A percentile compares a stretch with the other conserved stretches of the same genome.
Evolutionary conservation across 2,888 invertebrate species (phyloP).

Genomic region (Conchocele bisecta): DNA sequence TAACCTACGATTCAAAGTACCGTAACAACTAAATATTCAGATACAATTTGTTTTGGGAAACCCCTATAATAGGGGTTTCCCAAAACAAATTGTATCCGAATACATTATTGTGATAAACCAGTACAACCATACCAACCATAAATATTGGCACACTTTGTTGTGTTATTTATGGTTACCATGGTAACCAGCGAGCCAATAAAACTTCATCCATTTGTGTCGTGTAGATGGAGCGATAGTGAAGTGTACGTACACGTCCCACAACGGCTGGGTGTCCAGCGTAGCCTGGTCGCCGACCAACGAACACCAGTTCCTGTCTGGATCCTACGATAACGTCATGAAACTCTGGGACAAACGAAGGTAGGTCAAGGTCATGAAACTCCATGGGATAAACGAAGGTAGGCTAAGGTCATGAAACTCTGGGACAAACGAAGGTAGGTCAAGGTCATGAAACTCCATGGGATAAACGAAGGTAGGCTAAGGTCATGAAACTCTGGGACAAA

Average conservation of each 20-base stretch:
- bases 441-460: background rate
- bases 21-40: too few species aligned
- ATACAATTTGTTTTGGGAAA: too few species aligned
- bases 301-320: conserved; percentile 94
- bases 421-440: conserved; percentile 91
- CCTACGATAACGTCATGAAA: conserved; percentile 95
- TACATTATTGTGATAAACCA: too few species aligned
- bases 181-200: too few species aligned
- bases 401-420: conserved; percentile 96
- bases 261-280: conserved; percentile 95
- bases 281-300: conserved; percentile 93
- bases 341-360: conserved; percentile 97
- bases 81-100: too few species aligned
- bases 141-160: too few species aligned
- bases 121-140: too few species aligned
- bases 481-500: conserved; percentile 97
- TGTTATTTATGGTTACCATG: too few species aligned
- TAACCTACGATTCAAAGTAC: too few species aligned
- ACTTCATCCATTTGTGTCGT: conserved; percentile 77
- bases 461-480: conserved; percentile 95
- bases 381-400: too few species aligned
- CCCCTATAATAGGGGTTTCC: too few species aligned
- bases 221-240: conserved; percentile 94
- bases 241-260: conserved; percentile 93
- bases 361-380: background rate